phyloP scores from a whole-genome alignment of 2,113 vertebrate genomes.

The Melanostigma gelatinosum region DNA sequence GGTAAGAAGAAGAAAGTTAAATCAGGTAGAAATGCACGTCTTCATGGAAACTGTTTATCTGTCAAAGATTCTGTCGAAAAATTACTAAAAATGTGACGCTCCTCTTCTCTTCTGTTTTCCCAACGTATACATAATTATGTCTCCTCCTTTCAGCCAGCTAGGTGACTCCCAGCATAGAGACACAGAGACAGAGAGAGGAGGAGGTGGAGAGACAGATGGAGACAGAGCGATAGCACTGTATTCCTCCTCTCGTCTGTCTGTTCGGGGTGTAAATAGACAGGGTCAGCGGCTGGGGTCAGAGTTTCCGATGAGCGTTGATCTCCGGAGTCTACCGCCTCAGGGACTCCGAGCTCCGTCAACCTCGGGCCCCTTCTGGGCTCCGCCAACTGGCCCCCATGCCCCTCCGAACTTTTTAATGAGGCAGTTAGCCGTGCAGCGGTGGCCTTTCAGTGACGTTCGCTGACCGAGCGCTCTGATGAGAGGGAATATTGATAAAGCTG shows the following conservation, averaged over 20 bases:
- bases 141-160: conserved; percentile 7
- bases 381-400: conserved; percentile 46
- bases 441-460: conserved; percentile 70
- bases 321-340: conserved; percentile 54
- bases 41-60: neutral
- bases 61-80: neutral
- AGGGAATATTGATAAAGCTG: conserved; percentile 82
- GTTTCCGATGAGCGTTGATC: conserved; percentile 65
- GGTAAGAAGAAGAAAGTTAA: neutral
- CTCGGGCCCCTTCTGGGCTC: conserved; percentile 41
- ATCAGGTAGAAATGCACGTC: neutral
- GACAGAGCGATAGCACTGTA: neutral
- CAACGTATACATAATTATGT: conserved; percentile 2
- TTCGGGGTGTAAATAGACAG: conserved; percentile 68
- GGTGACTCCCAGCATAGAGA: conserved; percentile 16
- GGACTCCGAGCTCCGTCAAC: conserved; percentile 60
- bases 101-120: neutral
- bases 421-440: conserved; percentile 69
- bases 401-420: conserved; percentile 83
- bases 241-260: conserved; percentile 31
- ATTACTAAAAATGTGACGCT: neutral
- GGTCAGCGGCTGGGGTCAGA: conserved; percentile 69
- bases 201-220: conserved; percentile 13
- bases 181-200: conserved; percentile 6
- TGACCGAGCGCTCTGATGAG: conserved; percentile 75